These are phyloP conservation scores for Asobara japonica DNA, from an alignment of 1,140 invertebrate genomes.

Conservation along the genomic window DNA sequence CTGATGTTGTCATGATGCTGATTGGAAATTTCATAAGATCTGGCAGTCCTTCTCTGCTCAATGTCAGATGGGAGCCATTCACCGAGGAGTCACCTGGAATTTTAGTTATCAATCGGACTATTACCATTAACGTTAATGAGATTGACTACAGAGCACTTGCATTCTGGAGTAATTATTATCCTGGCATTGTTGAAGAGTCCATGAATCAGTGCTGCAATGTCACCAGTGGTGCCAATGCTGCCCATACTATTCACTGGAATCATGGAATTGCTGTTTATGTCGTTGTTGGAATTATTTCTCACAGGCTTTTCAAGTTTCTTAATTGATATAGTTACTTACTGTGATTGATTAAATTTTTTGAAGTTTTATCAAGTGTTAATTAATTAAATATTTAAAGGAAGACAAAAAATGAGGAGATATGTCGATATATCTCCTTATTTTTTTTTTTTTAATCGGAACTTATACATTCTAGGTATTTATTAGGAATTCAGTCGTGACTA, in stretches of 20 bases:
- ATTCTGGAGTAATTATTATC: slow-evolving; percentile 86
- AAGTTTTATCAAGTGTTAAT: background rate
- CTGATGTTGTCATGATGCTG: slow-evolving; percentile 80
- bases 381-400: background rate
- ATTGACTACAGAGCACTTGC: slow-evolving; percentile 79
- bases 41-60: slow-evolving; percentile 74
- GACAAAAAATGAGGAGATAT: background rate
- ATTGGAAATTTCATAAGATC: slow-evolving; percentile 79
- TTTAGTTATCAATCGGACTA: slow-evolving; percentile 77
- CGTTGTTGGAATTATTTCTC: slow-evolving; percentile 19
- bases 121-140: slow-evolving; percentile 72
- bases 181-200: slow-evolving; percentile 74
- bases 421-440: background rate
- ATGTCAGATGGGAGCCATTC: slow-evolving; percentile 77
- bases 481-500: background rate
- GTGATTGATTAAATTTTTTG: background rate
- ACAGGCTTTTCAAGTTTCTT: slow-evolving; percentile 19
- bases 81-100: slow-evolving; percentile 71
- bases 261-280: slow-evolving; percentile 12
- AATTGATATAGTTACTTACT: background rate
- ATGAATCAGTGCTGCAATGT: slow-evolving; percentile 75
- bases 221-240: slow-evolving; percentile 45
- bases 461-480: background rate
- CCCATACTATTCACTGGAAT: background rate
- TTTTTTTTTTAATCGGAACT: background rate